Evolutionary conservation across 2,888 invertebrate genomes (phyloP).

Genomic region (Yponomeuta plumbellus): DNA sequence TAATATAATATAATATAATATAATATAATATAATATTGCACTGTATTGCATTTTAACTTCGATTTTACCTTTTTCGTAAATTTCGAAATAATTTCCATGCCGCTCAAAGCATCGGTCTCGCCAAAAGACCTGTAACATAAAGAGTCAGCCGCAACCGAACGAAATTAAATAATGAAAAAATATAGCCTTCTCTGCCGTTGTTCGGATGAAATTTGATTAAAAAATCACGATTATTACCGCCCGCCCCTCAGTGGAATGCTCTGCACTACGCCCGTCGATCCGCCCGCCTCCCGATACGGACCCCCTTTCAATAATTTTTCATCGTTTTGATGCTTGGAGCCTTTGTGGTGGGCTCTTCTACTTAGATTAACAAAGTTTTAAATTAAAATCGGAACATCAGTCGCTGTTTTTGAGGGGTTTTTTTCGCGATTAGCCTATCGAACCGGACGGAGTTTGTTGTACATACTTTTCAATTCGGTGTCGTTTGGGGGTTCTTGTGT

Average conservation of each 20-base stretch:
- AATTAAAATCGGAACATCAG: conserved; percentile 69
- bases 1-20: no score
- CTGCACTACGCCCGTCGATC: conserved; percentile 59
- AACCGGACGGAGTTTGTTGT: conserved; percentile 2
- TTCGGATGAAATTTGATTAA: conserved; percentile 78
- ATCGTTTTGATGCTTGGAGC: conserved; percentile 68
- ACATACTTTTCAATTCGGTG: neutral
- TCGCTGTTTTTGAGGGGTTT: conserved; percentile 39
- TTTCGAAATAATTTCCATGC: no score
- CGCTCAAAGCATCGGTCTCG: neutral
- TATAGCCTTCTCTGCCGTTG: conserved; percentile 73
- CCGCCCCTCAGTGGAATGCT: conserved; percentile 49
- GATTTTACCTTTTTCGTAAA: no score
- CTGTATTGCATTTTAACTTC: no score
- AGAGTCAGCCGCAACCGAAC: conserved; percentile 40
- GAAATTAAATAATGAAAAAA: conserved; percentile 77
- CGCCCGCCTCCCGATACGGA: conserved; percentile 31
- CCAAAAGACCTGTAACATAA: conserved; percentile 24
- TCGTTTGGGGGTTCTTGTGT: no score
- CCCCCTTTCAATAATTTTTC: conserved; percentile 77
- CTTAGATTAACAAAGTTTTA: conserved; percentile 76
- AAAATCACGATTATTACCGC: conserved; percentile 77
- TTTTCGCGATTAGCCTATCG: conserved; percentile 13
- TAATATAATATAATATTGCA: no score
- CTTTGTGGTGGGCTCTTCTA: conserved; percentile 64